Evolutionary conservation across 2,113 vertebrate species (phyloP).

Genomic region (Leptocoma aspasia): DNA sequence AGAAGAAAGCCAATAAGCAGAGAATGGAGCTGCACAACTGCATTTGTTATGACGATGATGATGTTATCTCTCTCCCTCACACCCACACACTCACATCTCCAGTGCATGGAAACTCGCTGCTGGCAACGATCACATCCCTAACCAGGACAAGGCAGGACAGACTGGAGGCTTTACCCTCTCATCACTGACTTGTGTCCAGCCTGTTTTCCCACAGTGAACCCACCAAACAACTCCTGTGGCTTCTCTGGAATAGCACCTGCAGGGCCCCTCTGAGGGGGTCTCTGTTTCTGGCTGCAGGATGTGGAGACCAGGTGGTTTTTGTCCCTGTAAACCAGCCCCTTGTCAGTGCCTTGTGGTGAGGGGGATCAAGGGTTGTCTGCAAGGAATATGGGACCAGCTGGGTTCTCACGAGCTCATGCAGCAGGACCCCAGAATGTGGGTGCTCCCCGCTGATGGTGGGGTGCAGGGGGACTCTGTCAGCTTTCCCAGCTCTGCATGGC

Average conservation of each 20-base stretch:
- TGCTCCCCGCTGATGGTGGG: background rate
- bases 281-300: background rate
- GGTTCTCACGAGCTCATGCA: background rate
- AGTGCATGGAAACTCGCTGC: background rate
- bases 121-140: background rate
- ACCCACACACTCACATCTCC: background rate
- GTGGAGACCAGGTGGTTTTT: rapidly evolving
- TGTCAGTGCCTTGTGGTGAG: background rate
- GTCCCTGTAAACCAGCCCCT: background rate
- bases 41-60: conserved; percentile 21
- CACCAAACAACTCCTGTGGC: background rate
- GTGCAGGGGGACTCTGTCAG: rapidly evolving
- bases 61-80: conserved; percentile 24
- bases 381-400: background rate
- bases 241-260: background rate
- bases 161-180: background rate
- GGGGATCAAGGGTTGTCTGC: rapidly evolving
- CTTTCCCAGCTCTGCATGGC: rapidly evolving
- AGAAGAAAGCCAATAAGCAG: conserved; percentile 51
- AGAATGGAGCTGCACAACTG: conserved; percentile 16
- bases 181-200: background rate
- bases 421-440: background rate
- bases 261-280: background rate
- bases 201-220: background rate
- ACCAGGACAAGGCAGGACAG: background rate